Evolutionary conservation across 2,113 vertebrate species (phyloP).

Genomic region (Mobula hypostoma): DNA sequence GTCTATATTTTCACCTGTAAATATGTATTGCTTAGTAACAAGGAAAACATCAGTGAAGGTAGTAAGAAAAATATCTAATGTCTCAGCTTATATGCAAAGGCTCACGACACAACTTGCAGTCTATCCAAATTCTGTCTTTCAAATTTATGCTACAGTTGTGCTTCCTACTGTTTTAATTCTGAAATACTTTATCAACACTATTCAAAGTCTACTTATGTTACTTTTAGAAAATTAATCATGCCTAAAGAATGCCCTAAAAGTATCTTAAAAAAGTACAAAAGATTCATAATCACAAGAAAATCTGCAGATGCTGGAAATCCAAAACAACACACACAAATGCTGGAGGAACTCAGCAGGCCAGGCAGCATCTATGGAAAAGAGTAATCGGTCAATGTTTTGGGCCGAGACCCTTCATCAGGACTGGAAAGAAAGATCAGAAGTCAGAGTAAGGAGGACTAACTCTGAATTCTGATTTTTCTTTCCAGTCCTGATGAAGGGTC

Average conservation of each 20-base stretch:
- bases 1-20: neutral
- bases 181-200: neutral
- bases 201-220: constrained; percentile 3
- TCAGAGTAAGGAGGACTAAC: too few species aligned
- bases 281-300: neutral
- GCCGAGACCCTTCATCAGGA: too few species aligned
- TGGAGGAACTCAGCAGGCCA: too few species aligned
- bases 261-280: neutral
- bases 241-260: constrained; percentile 3
- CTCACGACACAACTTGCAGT: neutral
- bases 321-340: too few species aligned
- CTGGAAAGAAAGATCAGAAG: too few species aligned
- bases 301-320: too few species aligned
- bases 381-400: too few species aligned
- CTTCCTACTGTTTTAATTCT: neutral
- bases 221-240: neutral
- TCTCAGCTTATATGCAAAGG: neutral
- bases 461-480: too few species aligned
- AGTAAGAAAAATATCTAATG: neutral
- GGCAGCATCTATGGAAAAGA: too few species aligned
- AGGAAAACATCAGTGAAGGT: neutral
- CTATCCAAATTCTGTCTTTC: neutral
- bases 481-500: too few species aligned
- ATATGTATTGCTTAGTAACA: neutral
- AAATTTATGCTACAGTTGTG: neutral